phyloP scores from a whole-genome alignment of 2,888 invertebrate genomes.

The Suillia variegata region DNA sequence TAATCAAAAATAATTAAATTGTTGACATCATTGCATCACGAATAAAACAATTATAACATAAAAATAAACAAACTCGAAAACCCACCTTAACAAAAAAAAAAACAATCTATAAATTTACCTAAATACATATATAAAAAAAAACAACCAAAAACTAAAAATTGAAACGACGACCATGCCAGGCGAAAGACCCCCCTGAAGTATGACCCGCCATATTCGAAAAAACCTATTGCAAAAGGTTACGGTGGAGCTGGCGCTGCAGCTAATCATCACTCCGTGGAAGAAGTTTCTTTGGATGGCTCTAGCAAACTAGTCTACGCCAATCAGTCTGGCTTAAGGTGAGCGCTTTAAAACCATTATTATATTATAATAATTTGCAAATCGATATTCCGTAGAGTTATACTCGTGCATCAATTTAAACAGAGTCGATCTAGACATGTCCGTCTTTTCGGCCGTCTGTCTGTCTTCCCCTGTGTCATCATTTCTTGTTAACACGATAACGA shows the following conservation, averaged over 20 bases:
- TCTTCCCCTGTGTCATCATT: too few relatives aligned
- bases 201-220: conserved; percentile 86
- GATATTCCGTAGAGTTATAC: background rate
- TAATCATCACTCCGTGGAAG: conserved; percentile 77
- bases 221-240: conserved; percentile 75
- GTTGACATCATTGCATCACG: conserved; percentile 25
- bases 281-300: conserved; percentile 79
- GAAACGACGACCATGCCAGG: conserved; percentile 62
- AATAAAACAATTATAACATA: conserved; percentile 6
- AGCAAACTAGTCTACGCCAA: conserved; percentile 84
- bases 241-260: conserved; percentile 68
- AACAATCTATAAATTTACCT: conserved; percentile 19
- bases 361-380: background rate
- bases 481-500: too few relatives aligned
- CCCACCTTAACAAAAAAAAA: conserved; percentile 8
- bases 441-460: too few relatives aligned
- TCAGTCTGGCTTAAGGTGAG: conserved; percentile 71
- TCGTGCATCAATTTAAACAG: background rate
- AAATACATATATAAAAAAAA: conserved; percentile 26
- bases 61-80: conserved; percentile 14
- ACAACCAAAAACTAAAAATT: conserved; percentile 25
- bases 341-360: background rate
- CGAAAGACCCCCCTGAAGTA: conserved; percentile 89
- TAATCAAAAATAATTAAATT: too few relatives aligned
- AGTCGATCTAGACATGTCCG: too few relatives aligned